These are phyloP conservation scores for Corythornis leucogaster DNA, from an alignment of 2,797 vertebrate species.

Conservation along the genomic window DNA sequence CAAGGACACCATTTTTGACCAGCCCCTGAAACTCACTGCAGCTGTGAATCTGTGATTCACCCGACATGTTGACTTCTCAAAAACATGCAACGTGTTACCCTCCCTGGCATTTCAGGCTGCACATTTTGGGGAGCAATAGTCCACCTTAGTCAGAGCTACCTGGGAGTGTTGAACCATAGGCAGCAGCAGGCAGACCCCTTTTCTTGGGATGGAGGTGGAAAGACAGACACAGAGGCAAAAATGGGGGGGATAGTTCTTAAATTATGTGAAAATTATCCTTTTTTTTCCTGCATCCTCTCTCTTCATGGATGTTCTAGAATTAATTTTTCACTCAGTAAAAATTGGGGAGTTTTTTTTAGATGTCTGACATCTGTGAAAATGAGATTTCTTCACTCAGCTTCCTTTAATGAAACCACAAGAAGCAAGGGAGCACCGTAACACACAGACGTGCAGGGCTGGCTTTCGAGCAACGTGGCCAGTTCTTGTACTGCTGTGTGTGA, in stretches of 20 bases:
- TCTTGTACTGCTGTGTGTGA: neutral
- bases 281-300: neutral
- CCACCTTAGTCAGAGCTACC: neutral
- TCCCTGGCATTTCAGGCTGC: neutral
- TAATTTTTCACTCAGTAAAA: conserved; percentile 48
- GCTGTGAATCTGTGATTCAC: neutral
- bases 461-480: neutral
- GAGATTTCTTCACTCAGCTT: conserved; percentile 52
- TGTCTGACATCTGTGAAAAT: conserved; percentile 59
- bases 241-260: neutral
- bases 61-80: neutral
- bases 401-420: conserved; percentile 41
- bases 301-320: conserved; percentile 6
- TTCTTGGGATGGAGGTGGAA: neutral
- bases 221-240: neutral
- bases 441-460: neutral
- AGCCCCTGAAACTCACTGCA: accelerated
- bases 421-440: neutral
- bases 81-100: neutral
- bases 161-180: accelerated
- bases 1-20: accelerated
- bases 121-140: neutral
- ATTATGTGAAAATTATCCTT: neutral
- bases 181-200: neutral
- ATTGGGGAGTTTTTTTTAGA: conserved; percentile 22